A percentile compares a stretch with the other conserved stretches of the same genome.
Evolutionary conservation across 2,113 vertebrate species (phyloP).

Genomic region (Sphaerodactylus townsendi): DNA sequence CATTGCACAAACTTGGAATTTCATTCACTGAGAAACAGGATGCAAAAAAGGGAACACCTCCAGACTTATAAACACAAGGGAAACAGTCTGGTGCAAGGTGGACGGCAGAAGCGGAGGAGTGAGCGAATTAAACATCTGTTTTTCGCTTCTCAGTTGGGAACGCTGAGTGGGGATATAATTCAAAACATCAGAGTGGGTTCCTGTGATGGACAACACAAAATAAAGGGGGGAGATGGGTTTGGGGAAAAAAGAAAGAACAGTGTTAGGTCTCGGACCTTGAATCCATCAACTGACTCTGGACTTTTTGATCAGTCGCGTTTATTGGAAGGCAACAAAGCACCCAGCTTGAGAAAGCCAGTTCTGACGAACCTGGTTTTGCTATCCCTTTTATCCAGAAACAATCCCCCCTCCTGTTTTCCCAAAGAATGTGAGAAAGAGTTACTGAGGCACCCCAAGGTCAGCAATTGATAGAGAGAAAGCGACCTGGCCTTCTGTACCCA

Average conservation of each 20-base stretch:
- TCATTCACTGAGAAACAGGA: neutral
- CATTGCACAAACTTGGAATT: neutral
- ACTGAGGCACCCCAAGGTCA: no score
- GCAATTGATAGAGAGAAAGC: no score
- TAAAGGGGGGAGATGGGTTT: neutral
- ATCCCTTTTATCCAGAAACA: no score
- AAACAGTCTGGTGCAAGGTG: neutral
- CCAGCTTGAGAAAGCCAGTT: no score
- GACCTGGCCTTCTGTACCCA: no score
- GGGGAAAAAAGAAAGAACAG: neutral
- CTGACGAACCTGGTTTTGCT: no score
- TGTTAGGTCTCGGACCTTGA: no score
- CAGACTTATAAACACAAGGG: neutral
- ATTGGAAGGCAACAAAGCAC: no score
- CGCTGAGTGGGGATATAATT: neutral
- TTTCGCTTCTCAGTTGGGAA: neutral
- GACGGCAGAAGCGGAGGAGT: neutral
- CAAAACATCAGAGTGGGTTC: neutral
- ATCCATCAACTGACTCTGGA: no score
- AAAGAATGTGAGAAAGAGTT: no score
- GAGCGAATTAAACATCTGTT: fast-evolving
- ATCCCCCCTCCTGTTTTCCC: no score
- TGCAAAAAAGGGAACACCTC: neutral
- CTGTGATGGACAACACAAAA: neutral
- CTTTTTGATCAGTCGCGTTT: no score